Evolutionary conservation across 2,888 invertebrate species (phyloP), one percentile per base, ranked within the genome.

Genomic region (Incurvaria masculella): DNA sequence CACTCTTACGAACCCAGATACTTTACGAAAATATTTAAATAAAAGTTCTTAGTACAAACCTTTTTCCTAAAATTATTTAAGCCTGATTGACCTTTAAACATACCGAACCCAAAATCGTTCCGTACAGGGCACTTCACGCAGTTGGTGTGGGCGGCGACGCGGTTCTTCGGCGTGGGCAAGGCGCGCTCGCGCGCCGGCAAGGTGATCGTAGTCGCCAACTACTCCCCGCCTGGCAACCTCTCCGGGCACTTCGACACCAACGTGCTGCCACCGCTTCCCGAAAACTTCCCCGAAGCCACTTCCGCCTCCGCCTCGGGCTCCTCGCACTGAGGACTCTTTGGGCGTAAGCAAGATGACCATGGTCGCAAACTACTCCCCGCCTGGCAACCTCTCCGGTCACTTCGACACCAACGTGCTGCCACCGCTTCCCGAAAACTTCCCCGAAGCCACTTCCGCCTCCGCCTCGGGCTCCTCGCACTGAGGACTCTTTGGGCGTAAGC

Each of bases 201-300:
- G 61, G 81, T 89, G 42, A 86, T 91, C 53, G 91, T 93, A 0
- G 93, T 93, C 1, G 91, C 90, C 16, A 89, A 90, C 69, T 94
- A 93, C 66, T 82, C 85, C 38, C 92, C 93, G 0, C 85, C 89
- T 0, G 94, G 89, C 21, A 93, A 93, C 66, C 66, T 84, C 27
- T 83, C 87, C 2, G 89, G 90, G 6, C 81, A 81, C 20, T 92
- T 89, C 66, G 81, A 87, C 59, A 79, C 81, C 47, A 93, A 93
- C 69, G 91, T 93, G n/a, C 71, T 86, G 43, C 87, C 88, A 0
- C 89, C 89, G 1, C 64, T 83, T 49, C 84, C 85, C n/a, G 85
- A 85, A 57, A 80, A 71, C 60, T 73, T 75, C 54, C 78, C 78
- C 21, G 74, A 80, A 47, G 18, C 65, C 68, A 1, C 65, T 61